phyloP scores from a whole-genome alignment of 2,888 invertebrate genomes.

The Criorhina ranunculi region DNA sequence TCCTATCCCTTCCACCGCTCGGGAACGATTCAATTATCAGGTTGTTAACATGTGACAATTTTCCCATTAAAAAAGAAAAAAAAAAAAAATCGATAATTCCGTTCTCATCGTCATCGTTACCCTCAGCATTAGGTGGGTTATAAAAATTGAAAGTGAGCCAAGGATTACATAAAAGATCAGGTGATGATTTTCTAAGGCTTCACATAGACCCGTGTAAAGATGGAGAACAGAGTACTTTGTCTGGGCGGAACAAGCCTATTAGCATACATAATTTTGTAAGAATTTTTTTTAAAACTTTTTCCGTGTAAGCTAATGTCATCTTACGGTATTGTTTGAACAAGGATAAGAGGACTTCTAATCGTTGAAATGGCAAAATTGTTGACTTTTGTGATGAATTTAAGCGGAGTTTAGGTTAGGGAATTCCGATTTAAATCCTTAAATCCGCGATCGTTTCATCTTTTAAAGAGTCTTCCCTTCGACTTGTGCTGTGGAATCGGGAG shows the following conservation, averaged over 20 bases:
- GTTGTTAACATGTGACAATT: constrained; percentile 51
- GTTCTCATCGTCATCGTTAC: background rate
- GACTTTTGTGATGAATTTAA: too few species aligned
- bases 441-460: too few species aligned
- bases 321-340: too few species aligned
- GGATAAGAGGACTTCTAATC: too few species aligned
- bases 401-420: too few species aligned
- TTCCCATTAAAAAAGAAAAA: constrained; percentile 55
- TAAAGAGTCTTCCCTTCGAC: too few species aligned
- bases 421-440: too few species aligned
- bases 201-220: background rate
- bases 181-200: constrained; percentile 5
- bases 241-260: background rate
- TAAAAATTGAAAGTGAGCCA: constrained; percentile 12
- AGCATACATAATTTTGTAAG: too few species aligned
- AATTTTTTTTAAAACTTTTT: too few species aligned
- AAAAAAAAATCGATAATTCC: constrained; percentile 34
- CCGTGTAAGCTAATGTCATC: too few species aligned
- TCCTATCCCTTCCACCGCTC: background rate
- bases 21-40: constrained; percentile 32
- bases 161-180: constrained; percentile 8
- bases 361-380: too few species aligned
- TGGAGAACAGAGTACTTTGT: background rate
- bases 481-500: too few species aligned
- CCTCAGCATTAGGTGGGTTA: background rate